phyloP scores from a whole-genome alignment of 2,888 invertebrate species.

The Scaptodrosophila latifasciaeformis region DNA sequence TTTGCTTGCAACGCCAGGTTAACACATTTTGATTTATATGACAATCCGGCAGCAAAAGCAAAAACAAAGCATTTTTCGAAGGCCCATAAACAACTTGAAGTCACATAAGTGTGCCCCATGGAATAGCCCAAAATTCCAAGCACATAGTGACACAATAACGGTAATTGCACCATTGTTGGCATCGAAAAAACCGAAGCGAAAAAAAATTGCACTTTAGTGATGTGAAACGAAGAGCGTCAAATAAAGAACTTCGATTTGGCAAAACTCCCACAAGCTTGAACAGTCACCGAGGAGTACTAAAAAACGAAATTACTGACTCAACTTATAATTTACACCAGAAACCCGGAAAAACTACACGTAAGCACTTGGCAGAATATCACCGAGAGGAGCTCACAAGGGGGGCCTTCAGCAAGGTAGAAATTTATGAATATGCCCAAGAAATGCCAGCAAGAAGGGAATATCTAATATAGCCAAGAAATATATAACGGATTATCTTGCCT shows the following conservation, averaged over 20 bases:
- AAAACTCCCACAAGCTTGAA: conserved; percentile 41
- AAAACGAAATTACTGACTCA: conserved; percentile 49
- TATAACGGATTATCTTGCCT: too few relatives aligned
- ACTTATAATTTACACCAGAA: conserved; percentile 46
- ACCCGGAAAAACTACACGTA: conserved; percentile 15
- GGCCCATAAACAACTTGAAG: conserved; percentile 38
- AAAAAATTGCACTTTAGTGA: conserved; percentile 23
- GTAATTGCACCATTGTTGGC: conserved; percentile 54
- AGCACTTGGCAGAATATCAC: conserved; percentile 30
- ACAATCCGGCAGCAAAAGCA: conserved; percentile 16
- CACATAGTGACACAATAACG: conserved; percentile 40
- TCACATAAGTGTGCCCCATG: conserved; percentile 43
- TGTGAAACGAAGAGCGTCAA: too few relatives aligned
- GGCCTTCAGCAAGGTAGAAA: too few relatives aligned
- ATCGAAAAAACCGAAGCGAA: conserved; percentile 24
- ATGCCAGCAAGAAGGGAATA: too few relatives aligned
- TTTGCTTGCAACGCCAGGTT: too few relatives aligned
- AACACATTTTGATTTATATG: conserved; percentile 42
- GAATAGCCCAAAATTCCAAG: conserved; percentile 19
- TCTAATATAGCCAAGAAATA: too few relatives aligned
- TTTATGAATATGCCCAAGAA: too few relatives aligned
- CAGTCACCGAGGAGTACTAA: conserved; percentile 44
- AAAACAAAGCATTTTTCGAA: conserved; percentile 21
- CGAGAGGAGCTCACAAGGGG: too few relatives aligned
- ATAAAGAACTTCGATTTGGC: conserved; percentile 53